Evolutionary conservation across 2,797 vertebrate species (phyloP).

Genomic region (Margarornis squamiger): DNA sequence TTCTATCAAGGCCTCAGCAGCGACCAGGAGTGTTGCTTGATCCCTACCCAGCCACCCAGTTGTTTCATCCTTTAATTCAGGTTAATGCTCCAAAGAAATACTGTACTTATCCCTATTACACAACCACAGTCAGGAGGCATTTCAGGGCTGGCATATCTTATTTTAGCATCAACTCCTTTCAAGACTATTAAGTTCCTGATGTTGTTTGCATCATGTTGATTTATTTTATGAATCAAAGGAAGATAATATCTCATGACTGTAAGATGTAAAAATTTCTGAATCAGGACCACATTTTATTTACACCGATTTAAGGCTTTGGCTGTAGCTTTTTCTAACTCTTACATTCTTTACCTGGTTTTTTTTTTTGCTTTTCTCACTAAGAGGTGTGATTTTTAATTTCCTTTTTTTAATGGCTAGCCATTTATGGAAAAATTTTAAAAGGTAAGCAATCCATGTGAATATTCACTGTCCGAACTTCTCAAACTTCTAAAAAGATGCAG

Average conservation of each 20-base stretch:
- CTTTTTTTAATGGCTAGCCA: not conserved
- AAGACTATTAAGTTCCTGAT: not conserved
- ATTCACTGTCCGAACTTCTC: not conserved
- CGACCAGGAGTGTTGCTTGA: not conserved
- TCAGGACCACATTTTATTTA: not conserved
- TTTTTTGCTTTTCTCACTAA: not conserved
- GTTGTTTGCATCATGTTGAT: not conserved
- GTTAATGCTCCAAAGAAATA: conserved; percentile 41
- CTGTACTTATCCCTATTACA: conserved; percentile 39
- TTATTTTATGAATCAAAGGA: not conserved
- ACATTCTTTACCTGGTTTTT: fast-evolving
- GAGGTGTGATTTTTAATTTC: not conserved
- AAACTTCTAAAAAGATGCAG: not conserved
- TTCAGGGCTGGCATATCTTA: not conserved
- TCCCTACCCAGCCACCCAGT: not conserved
- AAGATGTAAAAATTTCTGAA: not conserved
- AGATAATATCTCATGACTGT: not conserved
- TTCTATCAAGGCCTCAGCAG: not conserved
- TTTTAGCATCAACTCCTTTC: not conserved
- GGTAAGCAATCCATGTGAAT: not conserved
- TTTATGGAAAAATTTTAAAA: not conserved
- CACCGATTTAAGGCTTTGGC: not conserved
- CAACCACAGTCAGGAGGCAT: not conserved
- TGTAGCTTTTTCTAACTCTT: not conserved
- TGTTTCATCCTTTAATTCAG: conserved; percentile 45